These are phyloP conservation scores for Chaenocephalus aceratus DNA, from an alignment of 2,113 vertebrate genomes.

Conservation along the genomic window DNA sequence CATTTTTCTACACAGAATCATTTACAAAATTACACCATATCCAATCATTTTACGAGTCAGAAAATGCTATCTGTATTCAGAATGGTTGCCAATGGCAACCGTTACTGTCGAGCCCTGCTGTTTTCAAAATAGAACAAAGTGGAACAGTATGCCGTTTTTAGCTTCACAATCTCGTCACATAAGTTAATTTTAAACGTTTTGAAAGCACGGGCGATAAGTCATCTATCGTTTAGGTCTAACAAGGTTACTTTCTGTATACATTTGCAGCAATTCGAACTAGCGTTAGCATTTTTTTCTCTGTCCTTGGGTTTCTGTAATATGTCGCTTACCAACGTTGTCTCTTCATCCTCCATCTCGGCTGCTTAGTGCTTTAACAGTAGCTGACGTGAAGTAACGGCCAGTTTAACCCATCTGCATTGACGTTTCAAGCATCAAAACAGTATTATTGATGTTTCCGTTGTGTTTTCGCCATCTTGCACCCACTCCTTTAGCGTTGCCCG, in stretches of 20 bases:
- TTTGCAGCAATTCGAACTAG: background rate
- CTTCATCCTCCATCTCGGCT: constrained; percentile 78
- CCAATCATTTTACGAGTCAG: too few species aligned
- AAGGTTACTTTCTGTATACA: too few species aligned
- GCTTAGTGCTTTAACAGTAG: background rate
- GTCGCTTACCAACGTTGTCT: constrained; percentile 77
- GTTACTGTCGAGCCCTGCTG: background rate
- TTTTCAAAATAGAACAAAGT: background rate
- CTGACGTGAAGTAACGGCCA: background rate
- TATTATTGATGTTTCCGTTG: background rate
- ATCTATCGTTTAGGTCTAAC: background rate
- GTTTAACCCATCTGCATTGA: background rate
- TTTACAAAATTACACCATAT: too few species aligned
- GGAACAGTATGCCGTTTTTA: background rate
- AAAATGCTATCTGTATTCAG: too few species aligned
- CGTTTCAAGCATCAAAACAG: background rate
- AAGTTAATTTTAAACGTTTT: background rate
- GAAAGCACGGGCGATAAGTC: background rate
- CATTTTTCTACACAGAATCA: too few species aligned
- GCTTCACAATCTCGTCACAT: background rate
- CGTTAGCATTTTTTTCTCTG: background rate
- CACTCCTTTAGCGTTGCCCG: constrained; percentile 57
- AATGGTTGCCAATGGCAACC: too few species aligned
- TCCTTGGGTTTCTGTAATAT: background rate
- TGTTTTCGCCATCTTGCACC: constrained; percentile 76